A percentile compares a stretch with the other conserved stretches of the same genome.
Conservation (phyloP, 2,113 vertebrate species). For the Chloropsis hardwickii region DNA sequence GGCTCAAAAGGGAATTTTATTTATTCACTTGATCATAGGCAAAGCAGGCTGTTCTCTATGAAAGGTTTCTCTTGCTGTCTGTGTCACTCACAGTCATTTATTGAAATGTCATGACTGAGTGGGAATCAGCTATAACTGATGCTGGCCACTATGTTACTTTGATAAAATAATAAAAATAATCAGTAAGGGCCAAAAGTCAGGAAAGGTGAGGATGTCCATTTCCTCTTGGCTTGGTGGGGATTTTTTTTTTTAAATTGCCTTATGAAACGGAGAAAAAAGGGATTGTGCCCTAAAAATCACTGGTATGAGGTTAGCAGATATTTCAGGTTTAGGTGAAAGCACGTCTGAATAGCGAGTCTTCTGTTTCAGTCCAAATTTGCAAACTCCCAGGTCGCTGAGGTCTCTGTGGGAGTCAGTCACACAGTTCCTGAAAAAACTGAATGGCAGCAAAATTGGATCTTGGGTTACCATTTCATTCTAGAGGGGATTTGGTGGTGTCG, state of each 20-base stretch:
- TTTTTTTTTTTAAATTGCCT: neutral
- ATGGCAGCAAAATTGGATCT: neutral
- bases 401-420: neutral
- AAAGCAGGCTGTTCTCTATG: neutral
- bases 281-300: neutral
- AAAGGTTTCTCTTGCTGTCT: neutral
- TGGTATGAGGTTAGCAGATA: neutral
- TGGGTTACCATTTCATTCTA: neutral
- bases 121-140: neutral
- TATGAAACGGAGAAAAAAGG: neutral
- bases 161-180: neutral
- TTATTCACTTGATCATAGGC: neutral
- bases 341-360: neutral
- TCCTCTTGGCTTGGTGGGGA: neutral
- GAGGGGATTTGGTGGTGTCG: slow-evolving; percentile 16
- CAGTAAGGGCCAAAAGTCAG: neutral
- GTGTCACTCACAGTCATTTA: neutral
- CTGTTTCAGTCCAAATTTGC: neutral
- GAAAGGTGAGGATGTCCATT: neutral
- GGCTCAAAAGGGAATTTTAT: neutral
- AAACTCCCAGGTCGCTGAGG: neutral
- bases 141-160: neutral
- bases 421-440: neutral
- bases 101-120: neutral
- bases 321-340: neutral